Evolutionary conservation across 2,113 vertebrate species (phyloP).

Genomic region (Heterotilapia buettikoferi): DNA sequence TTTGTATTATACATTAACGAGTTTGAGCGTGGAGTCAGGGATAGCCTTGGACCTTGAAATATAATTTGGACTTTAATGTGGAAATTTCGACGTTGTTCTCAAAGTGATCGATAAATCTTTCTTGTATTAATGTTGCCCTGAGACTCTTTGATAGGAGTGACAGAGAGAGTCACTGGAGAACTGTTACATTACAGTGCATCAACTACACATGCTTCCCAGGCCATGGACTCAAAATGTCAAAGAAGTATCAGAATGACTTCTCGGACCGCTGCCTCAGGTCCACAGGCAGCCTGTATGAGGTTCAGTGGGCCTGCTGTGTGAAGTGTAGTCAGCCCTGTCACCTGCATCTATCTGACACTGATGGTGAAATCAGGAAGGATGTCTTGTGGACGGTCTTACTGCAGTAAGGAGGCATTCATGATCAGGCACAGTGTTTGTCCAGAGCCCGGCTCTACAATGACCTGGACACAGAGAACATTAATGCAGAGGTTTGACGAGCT

Average conservation of each 20-base stretch:
- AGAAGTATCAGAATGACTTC: background rate
- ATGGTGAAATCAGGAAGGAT: background rate
- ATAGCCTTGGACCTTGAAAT: background rate
- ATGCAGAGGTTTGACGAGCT: background rate
- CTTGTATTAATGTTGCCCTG: background rate
- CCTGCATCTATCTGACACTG: background rate
- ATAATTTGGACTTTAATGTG: background rate
- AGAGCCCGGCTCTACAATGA: background rate
- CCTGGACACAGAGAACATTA: background rate
- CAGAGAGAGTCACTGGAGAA: background rate
- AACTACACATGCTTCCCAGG: background rate
- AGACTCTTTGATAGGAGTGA: background rate
- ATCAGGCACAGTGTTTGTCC: background rate
- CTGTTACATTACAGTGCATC: background rate
- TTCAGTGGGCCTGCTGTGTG: background rate
- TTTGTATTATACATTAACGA: background rate
- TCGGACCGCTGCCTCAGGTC: background rate
- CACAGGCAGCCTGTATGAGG: background rate
- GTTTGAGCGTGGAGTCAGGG: background rate
- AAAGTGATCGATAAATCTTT: background rate
- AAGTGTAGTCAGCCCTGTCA: background rate
- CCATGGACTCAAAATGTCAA: background rate
- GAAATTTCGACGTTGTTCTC: rapidly evolving
- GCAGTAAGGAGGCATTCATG: background rate
- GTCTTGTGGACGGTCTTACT: background rate